phyloP scores from a whole-genome alignment of 2,888 invertebrate species.

The Lordiphosa andalusiaca region DNA sequence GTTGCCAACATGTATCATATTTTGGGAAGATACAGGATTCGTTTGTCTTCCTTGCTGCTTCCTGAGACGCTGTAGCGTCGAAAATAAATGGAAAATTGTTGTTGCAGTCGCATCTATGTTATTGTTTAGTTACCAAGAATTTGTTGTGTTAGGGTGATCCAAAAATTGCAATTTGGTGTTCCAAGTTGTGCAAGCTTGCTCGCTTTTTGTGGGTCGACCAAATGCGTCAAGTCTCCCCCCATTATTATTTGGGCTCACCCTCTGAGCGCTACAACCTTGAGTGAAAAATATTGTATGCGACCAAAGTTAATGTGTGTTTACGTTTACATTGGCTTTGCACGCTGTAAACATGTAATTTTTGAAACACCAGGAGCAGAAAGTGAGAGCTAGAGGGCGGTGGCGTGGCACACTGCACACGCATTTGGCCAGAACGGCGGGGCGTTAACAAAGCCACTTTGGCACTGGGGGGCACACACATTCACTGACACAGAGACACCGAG shows the following conservation, averaged over 20 bases:
- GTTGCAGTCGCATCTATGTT: conserved; percentile 31
- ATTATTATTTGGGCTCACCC: conserved; percentile 9
- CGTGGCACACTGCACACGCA: conserved; percentile 43
- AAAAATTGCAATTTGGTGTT: conserved; percentile 23
- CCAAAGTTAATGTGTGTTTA: conserved; percentile 72
- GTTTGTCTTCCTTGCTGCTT: conserved; percentile 11
- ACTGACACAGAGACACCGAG: not conserved
- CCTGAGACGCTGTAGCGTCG: conserved; percentile 20
- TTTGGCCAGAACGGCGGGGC: conserved; percentile 35
- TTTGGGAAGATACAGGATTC: conserved; percentile 37
- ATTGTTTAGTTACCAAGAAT: conserved; percentile 36
- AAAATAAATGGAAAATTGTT: conserved; percentile 59
- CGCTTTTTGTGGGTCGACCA: conserved; percentile 25
- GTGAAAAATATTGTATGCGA: conserved; percentile 71
- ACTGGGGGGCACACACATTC: conserved; percentile 6
- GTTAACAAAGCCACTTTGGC: conserved; percentile 52
- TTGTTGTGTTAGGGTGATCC: conserved; percentile 21
- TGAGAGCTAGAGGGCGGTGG: not conserved
- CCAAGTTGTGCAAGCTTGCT: not conserved
- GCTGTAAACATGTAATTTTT: conserved; percentile 73
- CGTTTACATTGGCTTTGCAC: conserved; percentile 67
- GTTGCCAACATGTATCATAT: conserved; percentile 38
- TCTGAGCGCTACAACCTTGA: conserved; percentile 52
- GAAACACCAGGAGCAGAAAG: conserved; percentile 19
- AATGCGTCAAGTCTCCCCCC: not conserved